A percentile compares a stretch with the other conserved stretches of the same genome.
Evolutionary conservation across 1,140 invertebrate genomes (phyloP).

Genomic region (Ruditapes philippinarum): DNA sequence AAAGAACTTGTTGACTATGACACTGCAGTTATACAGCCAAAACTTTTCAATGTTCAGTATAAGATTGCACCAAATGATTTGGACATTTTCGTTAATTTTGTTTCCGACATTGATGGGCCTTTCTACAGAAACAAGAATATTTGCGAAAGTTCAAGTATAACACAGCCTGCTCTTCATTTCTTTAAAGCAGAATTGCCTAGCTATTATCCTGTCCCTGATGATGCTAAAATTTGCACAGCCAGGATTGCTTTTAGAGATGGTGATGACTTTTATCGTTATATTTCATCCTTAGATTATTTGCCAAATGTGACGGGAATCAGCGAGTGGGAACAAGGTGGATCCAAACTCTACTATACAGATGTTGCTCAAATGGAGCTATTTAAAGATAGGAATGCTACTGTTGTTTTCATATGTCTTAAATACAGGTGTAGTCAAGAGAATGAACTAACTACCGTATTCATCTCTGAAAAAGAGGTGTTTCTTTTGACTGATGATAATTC

Average conservation of each 20-base stretch:
- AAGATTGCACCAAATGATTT: neutral
- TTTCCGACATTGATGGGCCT: neutral
- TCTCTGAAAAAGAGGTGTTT: no score
- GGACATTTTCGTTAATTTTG: slow-evolving; percentile 21
- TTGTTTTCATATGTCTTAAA: slow-evolving; percentile 22
- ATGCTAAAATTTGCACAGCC: neutral
- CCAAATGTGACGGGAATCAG: slow-evolving; percentile 19
- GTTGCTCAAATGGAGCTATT: neutral
- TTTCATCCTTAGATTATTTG: neutral
- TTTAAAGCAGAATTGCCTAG: neutral
- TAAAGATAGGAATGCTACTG: neutral
- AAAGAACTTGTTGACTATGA: slow-evolving; percentile 9
- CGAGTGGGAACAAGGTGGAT: neutral
- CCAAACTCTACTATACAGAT: neutral
- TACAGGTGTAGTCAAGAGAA: slow-evolving; percentile 35
- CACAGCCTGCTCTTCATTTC: slow-evolving; percentile 28
- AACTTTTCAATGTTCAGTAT: neutral
- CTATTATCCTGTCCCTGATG: neutral
- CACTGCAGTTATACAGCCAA: neutral
- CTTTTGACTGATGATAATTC: no score
- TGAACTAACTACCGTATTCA: slow-evolving; percentile 13
- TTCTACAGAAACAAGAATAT: neutral
- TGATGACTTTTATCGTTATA: neutral
- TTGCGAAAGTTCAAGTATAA: neutral
- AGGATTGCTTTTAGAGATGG: neutral